Evolutionary conservation across 1,140 invertebrate genomes (phyloP), one percentile per base, ranked within the genome.

Genomic region (Eciton burchellii): DNA sequence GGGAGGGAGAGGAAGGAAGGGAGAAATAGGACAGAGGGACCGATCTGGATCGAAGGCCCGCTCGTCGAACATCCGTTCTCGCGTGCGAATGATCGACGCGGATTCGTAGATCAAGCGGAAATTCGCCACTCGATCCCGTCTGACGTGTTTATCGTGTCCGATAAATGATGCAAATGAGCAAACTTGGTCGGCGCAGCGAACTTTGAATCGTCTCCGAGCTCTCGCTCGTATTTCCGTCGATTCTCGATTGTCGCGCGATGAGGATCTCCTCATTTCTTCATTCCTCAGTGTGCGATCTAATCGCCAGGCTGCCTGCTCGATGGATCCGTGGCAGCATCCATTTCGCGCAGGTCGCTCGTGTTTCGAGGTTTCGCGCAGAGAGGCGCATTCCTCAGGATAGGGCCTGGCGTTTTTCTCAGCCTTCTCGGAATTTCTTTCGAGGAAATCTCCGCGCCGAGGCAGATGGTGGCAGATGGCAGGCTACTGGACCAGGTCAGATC

Each of bases 401-500:
- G 8, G n/a, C n/a, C 21, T 21, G 14, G 3, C 11, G 43, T 79
- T 65, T 68, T 56, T 45, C 49, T 77, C 35, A 60, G 16, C 0
- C 4, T 66, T 57, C 49, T 24, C 14, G 49, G 14, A 65, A 47
- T 26, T 45, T 71, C 65, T 81, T 71, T 71, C 60, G 49, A 65
- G 76, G 54, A 63, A 81, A 72, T 79, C 82, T 54, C 43, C 49
- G 66, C 24, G 66, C 24, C 8, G 43, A 54, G 47, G 52, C 71
- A 72, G 83, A 84, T 82, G 76, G 43, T 56, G 47, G 74, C 54
- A 45, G 85, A 65, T 74, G 56, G 82, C 59, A 21, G 47, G 14
- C 81, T 74, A 63, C 54, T 65, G 24, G 52, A 83, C 62, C 84
- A 84, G 84, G 76, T 82, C 54, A 74, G 60, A 84, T 63, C 76